phyloP scores from a whole-genome alignment of 2,113 vertebrate genomes.

The Hemibagrus wyckioides region DNA sequence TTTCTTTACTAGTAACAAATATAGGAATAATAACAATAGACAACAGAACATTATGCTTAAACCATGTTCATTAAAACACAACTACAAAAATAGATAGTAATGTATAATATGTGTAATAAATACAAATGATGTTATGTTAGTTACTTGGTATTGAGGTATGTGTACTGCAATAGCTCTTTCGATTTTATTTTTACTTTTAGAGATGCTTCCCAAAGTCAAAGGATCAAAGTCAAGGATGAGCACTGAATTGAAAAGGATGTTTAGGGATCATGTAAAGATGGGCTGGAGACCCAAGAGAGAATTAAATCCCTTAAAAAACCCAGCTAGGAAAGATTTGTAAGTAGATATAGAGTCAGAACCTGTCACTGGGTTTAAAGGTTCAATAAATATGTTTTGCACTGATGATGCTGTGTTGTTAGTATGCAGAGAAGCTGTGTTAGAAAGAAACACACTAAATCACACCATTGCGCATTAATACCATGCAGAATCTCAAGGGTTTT shows the following conservation, averaged over 20 bases:
- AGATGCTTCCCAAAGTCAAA: neutral
- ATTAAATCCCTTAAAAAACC: neutral
- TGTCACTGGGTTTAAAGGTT: neutral
- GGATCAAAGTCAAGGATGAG: neutral
- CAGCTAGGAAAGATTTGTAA: neutral
- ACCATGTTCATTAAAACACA: neutral
- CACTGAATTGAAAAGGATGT: neutral
- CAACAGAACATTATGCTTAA: neutral
- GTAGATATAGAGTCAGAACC: neutral
- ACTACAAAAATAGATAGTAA: neutral
- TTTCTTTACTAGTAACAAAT: neutral
- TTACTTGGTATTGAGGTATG: neutral
- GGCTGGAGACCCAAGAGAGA: neutral
- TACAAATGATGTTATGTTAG: neutral
- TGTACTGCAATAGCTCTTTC: neutral
- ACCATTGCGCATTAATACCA: too few relatives aligned
- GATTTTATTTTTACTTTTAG: neutral
- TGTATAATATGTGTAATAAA: too few relatives aligned
- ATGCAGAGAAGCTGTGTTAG: neutral
- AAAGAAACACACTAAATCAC: neutral
- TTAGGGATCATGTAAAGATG: neutral
- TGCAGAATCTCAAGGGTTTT: neutral
- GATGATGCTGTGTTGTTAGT: neutral
- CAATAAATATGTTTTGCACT: neutral
- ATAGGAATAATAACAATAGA: neutral